Base-by-base conservation (phyloP, 2,888 invertebrate species). In the Polyommatus iphigenia region DNA sequence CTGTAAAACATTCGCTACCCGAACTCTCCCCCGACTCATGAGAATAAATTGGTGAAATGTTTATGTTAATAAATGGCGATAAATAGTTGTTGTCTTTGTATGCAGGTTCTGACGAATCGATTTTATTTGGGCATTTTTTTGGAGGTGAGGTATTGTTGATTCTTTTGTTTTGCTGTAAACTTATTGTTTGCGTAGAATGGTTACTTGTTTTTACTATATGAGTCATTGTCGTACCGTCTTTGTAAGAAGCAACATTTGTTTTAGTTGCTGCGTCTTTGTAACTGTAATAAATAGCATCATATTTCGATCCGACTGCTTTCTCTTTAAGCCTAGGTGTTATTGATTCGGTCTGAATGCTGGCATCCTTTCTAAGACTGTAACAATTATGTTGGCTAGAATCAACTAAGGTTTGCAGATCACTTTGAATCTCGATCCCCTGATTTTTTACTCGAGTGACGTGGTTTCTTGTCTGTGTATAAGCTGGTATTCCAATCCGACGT, bases 391-490 rank as follows among this genome's bases (percentile, higher is more conserved):
- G 79, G 46, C n/a, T 87, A 82, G 90, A 90, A 2, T 85, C 82
- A 79, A 88, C 82, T 78, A 90, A 91, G 6, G 92, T 83, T 81
- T 92, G 90, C 77, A 96, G 88, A 85, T 95, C 95, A 72, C 90
- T 87, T 82, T 94, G 94, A 3, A 94, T 91, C 82, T 95, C 95
- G 0, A 95, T 92, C 10, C 91, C 91, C 82, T 93, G 94, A 84
- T 96, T 96, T 89, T 94, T 95, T 0, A 96, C 93, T 78, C 95
- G 85, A 78, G 87, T 90, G 6, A 95, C 89, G 8, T 91, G 89
- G 72, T 88, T 89, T 82, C 88, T 86, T n/a, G 96, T 96, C 87
- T 96, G 96, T 0, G 95, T 95, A 78, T 95, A 92, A 4, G 91
- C 94, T 80, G 95, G 93, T 81, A 94, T 93, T 79, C 93, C 95